phyloP scores from a whole-genome alignment of 37 sponge, comb jelly and placozoan genomes.

The Sycon ciliatum region DNA sequence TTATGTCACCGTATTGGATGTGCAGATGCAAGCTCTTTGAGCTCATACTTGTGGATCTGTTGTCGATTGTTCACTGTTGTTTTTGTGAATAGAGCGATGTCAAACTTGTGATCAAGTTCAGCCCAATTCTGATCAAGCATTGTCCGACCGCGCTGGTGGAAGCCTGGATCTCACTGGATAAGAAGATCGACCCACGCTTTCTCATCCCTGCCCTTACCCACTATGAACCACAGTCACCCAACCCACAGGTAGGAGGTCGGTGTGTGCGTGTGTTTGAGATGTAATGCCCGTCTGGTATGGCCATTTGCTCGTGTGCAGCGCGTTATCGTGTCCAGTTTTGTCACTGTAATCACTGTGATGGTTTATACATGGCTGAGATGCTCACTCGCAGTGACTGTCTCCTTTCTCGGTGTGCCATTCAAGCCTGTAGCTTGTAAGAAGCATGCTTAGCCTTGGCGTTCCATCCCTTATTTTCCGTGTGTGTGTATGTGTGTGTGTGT shows the following conservation, averaged over 20 bases:
- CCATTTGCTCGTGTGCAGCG: no score
- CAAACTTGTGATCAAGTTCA: conserved; percentile 75
- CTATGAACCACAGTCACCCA: conserved; percentile 35
- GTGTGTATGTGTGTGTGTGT: background rate
- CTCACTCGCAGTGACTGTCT: no score
- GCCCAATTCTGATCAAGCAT: conserved; percentile 72
- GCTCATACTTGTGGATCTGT: background rate
- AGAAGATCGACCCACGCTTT: conserved; percentile 49
- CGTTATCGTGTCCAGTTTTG: no score
- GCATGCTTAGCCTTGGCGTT: no score
- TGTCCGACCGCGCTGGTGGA: conserved; percentile 63
- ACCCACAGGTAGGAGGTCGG: background rate
- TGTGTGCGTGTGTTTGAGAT: background rate
- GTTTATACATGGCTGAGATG: no score
- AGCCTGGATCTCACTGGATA: conserved; percentile 55
- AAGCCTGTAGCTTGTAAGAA: no score
- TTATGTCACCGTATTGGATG: no score
- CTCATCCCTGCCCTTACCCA: conserved; percentile 85
- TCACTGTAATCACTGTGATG: no score
- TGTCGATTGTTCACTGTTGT: background rate
- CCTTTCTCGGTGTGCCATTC: no score
- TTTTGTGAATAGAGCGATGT: conserved; percentile 1
- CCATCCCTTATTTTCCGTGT: no score
- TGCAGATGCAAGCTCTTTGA: no score
- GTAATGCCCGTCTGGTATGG: no score